Base-by-base conservation (phyloP, 1,140 invertebrate genomes). In the Cydia amplana region DNA sequence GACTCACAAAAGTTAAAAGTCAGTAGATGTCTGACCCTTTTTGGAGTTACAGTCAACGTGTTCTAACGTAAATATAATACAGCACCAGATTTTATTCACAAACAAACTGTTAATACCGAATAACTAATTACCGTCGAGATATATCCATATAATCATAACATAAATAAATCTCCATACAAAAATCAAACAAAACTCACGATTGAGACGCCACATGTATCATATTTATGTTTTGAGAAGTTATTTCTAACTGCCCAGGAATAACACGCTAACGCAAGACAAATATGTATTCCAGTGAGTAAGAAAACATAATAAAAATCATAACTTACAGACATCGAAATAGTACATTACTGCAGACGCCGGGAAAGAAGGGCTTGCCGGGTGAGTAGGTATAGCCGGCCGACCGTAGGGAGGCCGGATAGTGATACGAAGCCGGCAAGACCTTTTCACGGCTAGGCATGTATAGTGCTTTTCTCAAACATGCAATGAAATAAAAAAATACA, bases 151-250 rank as follows among this genome's bases (percentile, higher is more conserved):
- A 85, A 83, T 82, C 78, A 78, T 83, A 86, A 84, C 77, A 80
- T 76, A 85, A 84, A 86, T 84, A 88, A 82, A 83, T 83, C 79
- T 76, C 14, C 64, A 75, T 78, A 85, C 76, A 77, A 84, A 87
- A 83, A 84, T 80, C 79, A 80, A 83, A 83, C 80, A 83, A 82
- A 82, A 80, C 77, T 73, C 73, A 72, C 77, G 83, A 90, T 91
- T 89, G 84, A 91, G 87, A 83, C 80, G 82, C 82, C 87, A 90
- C 85, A 89, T 90, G 89, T 85, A 91, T 88, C 88, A 87, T 88
- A 87, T 85, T 87, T 88, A 87, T 85, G 85, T 87, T 88, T 82
- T 80, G 75, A 77, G 80, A 85, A 85, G 85, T 87, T 90, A 90
- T 90, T 88, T 87, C 84, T 83, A 86, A 83, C 75, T 70, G 76